A percentile compares a stretch with the other conserved stretches of the same genome.
Conservation (phyloP, 2,888 invertebrate genomes). For the Platerodrilus igneus region DNA sequence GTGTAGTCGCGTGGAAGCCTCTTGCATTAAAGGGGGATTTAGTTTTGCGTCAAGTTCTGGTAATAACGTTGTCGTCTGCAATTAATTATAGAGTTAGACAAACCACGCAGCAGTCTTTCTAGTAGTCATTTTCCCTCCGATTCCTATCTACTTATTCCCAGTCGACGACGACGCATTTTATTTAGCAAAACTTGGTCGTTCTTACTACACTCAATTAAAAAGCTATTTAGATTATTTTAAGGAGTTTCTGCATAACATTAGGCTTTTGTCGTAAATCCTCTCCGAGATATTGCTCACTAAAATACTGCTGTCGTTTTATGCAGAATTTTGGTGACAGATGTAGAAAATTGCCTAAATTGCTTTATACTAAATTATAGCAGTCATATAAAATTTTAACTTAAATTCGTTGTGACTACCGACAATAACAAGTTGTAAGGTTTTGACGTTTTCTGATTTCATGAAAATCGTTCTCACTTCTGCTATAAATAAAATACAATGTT, state of each 20-base stretch:
- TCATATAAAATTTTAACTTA: slow-evolving; percentile 37
- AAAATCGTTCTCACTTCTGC: too few species aligned
- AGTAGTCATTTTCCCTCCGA: slow-evolving; percentile 30
- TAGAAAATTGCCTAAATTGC: slow-evolving; percentile 36
- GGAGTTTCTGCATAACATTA: slow-evolving; percentile 33
- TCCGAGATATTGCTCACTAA: slow-evolving; percentile 25
- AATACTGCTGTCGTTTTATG: slow-evolving; percentile 22
- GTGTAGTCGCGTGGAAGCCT: slow-evolving; percentile 13
- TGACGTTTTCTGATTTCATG: too few species aligned
- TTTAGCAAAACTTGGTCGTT: slow-evolving; percentile 27
- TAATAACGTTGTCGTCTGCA: slow-evolving; percentile 32
- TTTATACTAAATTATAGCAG: slow-evolving; percentile 37
- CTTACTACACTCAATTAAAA: slow-evolving; percentile 35
- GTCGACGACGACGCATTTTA: slow-evolving; percentile 23
- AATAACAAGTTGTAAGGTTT: too few species aligned
- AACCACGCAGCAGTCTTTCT: slow-evolving; percentile 24
- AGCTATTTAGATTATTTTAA: slow-evolving; percentile 38
- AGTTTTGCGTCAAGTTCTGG: slow-evolving; percentile 25
- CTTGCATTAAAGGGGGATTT: slow-evolving; percentile 26
- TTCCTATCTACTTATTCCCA: slow-evolving; percentile 25
- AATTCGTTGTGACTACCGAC: too few species aligned
- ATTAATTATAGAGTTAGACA: slow-evolving; percentile 32
- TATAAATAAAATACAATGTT: too few species aligned
- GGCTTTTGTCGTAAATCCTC: slow-evolving; percentile 27
- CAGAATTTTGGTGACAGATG: slow-evolving; percentile 32